A percentile compares a stretch with the other conserved stretches of the same genome.
phyloP scores from a whole-genome alignment of 2,797 vertebrate genomes.

The Chaetophractus vellerosus region DNA sequence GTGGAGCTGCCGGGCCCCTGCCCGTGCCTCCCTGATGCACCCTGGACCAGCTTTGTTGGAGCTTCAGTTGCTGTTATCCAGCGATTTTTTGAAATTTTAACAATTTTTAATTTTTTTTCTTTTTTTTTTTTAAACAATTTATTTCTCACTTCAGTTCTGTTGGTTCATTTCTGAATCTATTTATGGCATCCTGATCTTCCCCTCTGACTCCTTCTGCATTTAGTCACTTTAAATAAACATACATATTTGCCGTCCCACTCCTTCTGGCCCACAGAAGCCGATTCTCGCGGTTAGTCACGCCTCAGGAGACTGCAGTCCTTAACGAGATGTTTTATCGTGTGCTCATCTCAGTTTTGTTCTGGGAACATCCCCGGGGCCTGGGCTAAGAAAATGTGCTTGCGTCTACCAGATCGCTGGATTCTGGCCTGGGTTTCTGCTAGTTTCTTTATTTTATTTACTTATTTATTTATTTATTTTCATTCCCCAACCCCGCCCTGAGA shows the following conservation, averaged over 20 bases:
- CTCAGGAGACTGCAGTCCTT: neutral
- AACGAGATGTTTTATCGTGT: fast-evolving
- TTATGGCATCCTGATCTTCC: neutral
- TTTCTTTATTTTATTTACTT: no score
- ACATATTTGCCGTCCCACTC: neutral
- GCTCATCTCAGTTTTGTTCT: neutral
- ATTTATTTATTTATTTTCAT: no score
- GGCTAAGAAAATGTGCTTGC: neutral
- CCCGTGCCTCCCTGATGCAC: no score
- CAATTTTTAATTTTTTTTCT: neutral
- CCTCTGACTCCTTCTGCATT: no score
- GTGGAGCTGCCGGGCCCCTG: no score
- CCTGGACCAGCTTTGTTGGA: no score
- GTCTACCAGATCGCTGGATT: neutral
- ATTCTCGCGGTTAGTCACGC: neutral
- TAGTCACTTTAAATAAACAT: neutral
- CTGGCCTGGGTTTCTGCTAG: neutral
- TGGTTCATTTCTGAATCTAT: neutral
- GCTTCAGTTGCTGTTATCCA: neutral
- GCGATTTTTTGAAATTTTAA: no score
- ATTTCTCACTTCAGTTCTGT: neutral
- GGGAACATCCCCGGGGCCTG: neutral
- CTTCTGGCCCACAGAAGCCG: neutral
- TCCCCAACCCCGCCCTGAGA: no score
- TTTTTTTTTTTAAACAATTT: neutral